These are phyloP conservation scores for Ailuropoda melanoleuca DNA, from an alignment of 2,113 vertebrate species.

Conservation along the genomic window DNA sequence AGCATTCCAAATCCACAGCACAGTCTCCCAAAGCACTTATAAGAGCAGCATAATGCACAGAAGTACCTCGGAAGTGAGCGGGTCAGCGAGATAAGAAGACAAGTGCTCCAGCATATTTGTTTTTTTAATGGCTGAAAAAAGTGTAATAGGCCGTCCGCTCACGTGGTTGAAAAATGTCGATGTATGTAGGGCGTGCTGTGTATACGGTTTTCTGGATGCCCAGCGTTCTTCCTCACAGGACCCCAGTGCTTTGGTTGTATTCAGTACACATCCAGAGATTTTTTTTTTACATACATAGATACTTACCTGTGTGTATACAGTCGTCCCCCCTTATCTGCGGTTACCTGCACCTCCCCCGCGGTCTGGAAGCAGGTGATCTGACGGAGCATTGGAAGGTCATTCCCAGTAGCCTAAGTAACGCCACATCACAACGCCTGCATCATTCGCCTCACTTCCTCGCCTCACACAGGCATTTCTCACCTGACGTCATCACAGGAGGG, in stretches of 20 bases:
- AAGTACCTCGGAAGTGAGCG: background rate
- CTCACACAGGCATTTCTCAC: background rate
- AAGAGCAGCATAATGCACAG: accelerated
- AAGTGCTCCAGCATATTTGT: background rate
- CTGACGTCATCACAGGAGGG: background rate
- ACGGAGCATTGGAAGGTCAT: background rate
- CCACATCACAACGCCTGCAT: background rate
- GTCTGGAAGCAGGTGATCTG: background rate
- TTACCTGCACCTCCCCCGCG: background rate
- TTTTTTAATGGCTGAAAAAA: background rate
- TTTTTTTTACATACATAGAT: background rate
- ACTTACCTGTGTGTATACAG: background rate
- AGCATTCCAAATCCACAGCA: background rate
- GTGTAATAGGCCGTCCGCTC: background rate
- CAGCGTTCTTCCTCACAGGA: background rate
- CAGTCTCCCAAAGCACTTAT: background rate
- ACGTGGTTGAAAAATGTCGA: background rate
- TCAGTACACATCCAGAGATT: background rate
- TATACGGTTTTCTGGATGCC: background rate
- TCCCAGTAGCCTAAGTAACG: background rate
- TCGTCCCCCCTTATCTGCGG: background rate
- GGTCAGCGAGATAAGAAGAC: background rate
- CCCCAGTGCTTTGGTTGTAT: background rate
- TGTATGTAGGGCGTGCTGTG: background rate
- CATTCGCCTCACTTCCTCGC: background rate